Conservation (phyloP, 2,797 vertebrate genomes). For the Luscinia luscinia region DNA sequence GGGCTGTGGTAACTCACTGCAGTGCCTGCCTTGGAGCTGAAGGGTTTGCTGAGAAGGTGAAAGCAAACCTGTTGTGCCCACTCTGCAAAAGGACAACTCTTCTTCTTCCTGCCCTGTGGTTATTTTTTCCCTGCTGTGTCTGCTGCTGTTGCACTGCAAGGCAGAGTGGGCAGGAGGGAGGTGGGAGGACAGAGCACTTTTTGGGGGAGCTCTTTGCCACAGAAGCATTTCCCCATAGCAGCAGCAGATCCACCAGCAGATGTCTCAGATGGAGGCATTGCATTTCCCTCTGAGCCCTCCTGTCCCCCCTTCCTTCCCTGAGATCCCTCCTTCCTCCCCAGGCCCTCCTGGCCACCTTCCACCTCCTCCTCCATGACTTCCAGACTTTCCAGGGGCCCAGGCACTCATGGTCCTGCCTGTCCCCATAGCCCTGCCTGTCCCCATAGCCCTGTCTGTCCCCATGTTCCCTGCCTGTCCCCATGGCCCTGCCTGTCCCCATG, state of each 20-base stretch:
- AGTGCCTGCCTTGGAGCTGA: background rate
- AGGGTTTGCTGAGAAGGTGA: background rate
- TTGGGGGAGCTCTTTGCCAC: background rate
- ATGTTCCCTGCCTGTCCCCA: too few relatives aligned
- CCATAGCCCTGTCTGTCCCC: too few relatives aligned
- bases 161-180: background rate
- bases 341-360: background rate
- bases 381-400: fast-evolving
- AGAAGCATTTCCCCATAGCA: background rate
- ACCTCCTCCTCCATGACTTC: background rate
- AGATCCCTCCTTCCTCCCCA: background rate
- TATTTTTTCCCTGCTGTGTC: background rate
- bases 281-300: background rate
- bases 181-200: background rate
- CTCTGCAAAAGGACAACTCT: background rate
- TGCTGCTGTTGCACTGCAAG: background rate
- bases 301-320: background rate
- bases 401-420: too few relatives aligned
- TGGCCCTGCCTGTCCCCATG: too few relatives aligned
- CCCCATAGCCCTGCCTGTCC: too few relatives aligned
- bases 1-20: background rate
- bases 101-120: background rate
- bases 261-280: background rate
- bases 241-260: background rate
- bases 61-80: background rate